Conservation (phyloP, 2,113 vertebrate genomes). For the Silurus asotus region DNA sequence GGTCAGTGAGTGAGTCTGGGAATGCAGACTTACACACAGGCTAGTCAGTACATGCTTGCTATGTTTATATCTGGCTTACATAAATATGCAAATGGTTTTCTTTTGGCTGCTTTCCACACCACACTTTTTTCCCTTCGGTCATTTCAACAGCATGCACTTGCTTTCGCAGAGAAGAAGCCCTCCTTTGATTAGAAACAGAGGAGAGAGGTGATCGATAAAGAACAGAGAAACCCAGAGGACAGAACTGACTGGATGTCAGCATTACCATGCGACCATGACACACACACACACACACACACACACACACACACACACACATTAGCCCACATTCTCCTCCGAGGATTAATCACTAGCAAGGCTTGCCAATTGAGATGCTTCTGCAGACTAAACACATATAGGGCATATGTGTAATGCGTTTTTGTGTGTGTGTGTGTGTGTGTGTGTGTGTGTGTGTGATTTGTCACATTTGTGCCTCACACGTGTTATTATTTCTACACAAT, state of each 20-base stretch:
- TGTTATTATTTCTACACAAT: background rate
- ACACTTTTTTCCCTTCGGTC: background rate
- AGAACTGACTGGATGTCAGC: slow-evolving; percentile 27
- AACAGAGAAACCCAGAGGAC: background rate
- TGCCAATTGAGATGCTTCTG: slow-evolving; percentile 14
- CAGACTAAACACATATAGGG: background rate
- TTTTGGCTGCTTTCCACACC: background rate
- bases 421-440: background rate
- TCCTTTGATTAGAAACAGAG: slow-evolving; percentile 34
- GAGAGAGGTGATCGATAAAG: slow-evolving; percentile 36
- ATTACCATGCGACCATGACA: slow-evolving; percentile 20
- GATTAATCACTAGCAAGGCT: slow-evolving; percentile 23
- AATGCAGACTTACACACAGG: background rate
- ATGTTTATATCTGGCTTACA: slow-evolving; percentile 9
- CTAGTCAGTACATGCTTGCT: background rate
- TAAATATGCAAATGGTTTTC: slow-evolving; percentile 33
- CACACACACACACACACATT: background rate
- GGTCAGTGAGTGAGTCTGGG: background rate
- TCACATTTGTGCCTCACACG: background rate
- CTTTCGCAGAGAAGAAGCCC: slow-evolving; percentile 26
- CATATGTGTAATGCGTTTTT: slow-evolving; percentile 2
- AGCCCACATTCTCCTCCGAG: slow-evolving; percentile 14
- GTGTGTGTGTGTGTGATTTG: background rate
- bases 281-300: background rate
- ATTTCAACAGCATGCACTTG: slow-evolving; percentile 8